Conservation (phyloP, 2,888 invertebrate genomes). For the Anodontia alba region DNA sequence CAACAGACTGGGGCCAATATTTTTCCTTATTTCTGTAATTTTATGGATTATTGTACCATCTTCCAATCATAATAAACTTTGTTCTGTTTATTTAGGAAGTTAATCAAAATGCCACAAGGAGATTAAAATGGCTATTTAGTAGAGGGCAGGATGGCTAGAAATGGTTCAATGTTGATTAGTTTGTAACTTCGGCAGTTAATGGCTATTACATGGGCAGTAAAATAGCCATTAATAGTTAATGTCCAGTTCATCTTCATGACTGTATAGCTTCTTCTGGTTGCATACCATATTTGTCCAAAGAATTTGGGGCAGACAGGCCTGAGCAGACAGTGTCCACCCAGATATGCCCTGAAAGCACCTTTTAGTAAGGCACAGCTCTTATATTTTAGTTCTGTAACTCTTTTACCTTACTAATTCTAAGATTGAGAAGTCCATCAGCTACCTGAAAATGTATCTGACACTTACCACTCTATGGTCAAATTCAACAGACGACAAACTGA, state of each 20-base stretch:
- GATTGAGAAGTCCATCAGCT: too few species aligned
- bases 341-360: too few species aligned
- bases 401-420: too few species aligned
- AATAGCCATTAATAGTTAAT: constrained; percentile 11
- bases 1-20: neutral
- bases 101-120: neutral
- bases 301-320: too few species aligned
- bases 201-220: neutral
- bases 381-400: too few species aligned
- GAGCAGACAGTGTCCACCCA: too few species aligned
- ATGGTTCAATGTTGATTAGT: neutral
- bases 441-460: too few species aligned
- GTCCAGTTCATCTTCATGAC: neutral
- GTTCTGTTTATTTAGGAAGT: constrained; percentile 3
- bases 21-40: neutral
- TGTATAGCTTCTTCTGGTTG: too few species aligned
- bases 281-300: too few species aligned
- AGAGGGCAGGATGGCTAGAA: neutral
- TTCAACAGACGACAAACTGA: too few species aligned
- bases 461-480: too few species aligned
- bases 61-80: constrained; percentile 17
- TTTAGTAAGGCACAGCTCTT: too few species aligned
- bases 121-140: neutral
- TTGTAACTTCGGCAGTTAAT: neutral
- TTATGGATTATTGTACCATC: constrained; percentile 9